Evolutionary conservation across 2,113 vertebrate genomes (phyloP).

Genomic region (Neolamprologus kungweensis): DNA sequence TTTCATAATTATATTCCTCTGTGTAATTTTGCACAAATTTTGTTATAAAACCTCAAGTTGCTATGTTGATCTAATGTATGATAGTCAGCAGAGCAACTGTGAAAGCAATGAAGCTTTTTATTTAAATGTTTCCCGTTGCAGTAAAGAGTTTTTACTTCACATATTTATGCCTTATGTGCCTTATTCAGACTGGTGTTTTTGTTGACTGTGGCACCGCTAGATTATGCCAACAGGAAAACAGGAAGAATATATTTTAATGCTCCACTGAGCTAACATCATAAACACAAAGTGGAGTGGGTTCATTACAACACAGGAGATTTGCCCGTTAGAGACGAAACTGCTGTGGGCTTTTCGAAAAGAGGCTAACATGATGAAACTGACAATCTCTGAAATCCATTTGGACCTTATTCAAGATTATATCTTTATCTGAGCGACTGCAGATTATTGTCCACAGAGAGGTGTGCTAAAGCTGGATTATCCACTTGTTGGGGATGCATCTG

Average conservation of each 20-base stretch:
- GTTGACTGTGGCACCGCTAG: background rate
- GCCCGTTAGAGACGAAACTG: background rate
- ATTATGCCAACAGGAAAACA: background rate
- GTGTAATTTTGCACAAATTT: background rate
- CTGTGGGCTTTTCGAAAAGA: slow-evolving; percentile 45
- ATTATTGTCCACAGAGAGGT: slow-evolving; percentile 70
- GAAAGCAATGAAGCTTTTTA: background rate
- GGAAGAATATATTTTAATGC: background rate
- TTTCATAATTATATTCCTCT: background rate
- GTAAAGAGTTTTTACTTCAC: background rate
- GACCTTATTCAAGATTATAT: slow-evolving; percentile 59
- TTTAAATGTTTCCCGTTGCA: background rate
- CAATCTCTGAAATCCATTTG: slow-evolving; percentile 68
- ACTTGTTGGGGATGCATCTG: slow-evolving; percentile 62
- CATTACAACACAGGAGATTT: slow-evolving; percentile 19
- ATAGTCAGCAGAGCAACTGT: background rate
- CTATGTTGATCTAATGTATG: background rate
- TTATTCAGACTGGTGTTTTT: background rate
- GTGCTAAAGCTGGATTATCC: slow-evolving; percentile 71
- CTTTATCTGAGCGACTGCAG: slow-evolving; percentile 63
- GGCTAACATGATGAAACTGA: slow-evolving; percentile 57
- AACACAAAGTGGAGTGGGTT: background rate
- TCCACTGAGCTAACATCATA: slow-evolving; percentile 2
- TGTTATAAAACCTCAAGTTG: background rate
- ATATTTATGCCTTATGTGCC: background rate